Evolutionary conservation across 2,797 vertebrate species (phyloP).

Genomic region (Acipenser ruthenus): DNA sequence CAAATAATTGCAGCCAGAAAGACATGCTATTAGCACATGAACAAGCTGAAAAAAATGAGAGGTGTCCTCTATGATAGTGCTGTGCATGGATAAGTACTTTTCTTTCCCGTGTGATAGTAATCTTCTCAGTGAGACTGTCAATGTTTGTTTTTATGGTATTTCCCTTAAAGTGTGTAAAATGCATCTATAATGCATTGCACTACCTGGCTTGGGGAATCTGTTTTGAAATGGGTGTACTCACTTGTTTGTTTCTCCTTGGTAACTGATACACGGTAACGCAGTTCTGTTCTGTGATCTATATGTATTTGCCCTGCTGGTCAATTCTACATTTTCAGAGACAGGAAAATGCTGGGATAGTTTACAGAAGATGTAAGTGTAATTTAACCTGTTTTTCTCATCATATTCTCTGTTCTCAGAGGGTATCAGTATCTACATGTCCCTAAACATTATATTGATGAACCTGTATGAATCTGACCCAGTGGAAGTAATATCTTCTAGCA

Average conservation of each 20-base stretch:
- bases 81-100: too few relatives aligned
- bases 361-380: neutral
- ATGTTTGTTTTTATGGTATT: neutral
- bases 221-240: too few relatives aligned
- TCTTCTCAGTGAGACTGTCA: neutral
- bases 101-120: neutral
- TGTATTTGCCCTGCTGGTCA: conserved; percentile 2
- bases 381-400: neutral
- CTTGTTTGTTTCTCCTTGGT: too few relatives aligned
- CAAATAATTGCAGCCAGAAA: too few relatives aligned
- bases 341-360: neutral
- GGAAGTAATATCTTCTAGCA: neutral
- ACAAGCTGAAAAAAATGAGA: too few relatives aligned
- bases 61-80: too few relatives aligned
- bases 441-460: neutral
- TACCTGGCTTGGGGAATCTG: neutral
- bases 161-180: neutral
- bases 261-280: neutral
- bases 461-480: neutral
- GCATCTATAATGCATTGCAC: neutral
- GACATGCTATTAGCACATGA: too few relatives aligned
- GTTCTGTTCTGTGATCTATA: neutral
- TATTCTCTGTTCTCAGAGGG: neutral
- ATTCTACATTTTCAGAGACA: neutral
- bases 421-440: neutral